phyloP scores from a whole-genome alignment of 2,113 vertebrate genomes.

The Embiotoca jacksoni region DNA sequence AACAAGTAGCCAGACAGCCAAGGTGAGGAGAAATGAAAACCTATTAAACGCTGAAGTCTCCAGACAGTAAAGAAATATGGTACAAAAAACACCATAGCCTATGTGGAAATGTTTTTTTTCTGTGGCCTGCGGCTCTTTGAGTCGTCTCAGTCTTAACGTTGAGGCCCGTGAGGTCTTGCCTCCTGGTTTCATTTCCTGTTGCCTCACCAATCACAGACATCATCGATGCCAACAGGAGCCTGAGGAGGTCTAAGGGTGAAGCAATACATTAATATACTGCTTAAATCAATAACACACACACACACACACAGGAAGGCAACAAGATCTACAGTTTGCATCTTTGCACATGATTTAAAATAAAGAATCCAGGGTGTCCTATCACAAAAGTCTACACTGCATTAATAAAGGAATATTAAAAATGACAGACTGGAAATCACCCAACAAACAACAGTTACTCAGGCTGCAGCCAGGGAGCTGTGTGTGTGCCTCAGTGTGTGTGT shows the following conservation, averaged over 20 bases:
- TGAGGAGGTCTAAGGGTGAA: constrained; percentile 3
- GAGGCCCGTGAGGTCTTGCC: constrained; percentile 21
- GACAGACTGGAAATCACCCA: constrained; percentile 9
- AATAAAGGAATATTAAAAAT: constrained; percentile 25
- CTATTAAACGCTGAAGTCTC: constrained; percentile 45
- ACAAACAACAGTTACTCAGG: constrained; percentile 16
- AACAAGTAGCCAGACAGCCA: constrained; percentile 43
- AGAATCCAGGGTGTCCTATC: neutral
- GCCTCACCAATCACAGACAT: constrained; percentile 53
- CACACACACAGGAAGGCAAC: neutral
- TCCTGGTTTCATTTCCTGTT: constrained; percentile 69
- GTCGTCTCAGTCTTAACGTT: constrained; percentile 23
- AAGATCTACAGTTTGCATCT: neutral
- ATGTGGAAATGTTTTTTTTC: constrained; percentile 44
- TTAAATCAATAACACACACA: constrained; percentile 20
- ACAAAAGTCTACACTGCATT: neutral
- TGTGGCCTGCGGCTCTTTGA: constrained; percentile 10
- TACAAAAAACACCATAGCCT: neutral
- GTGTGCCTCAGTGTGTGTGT: neutral
- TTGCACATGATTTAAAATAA: neutral
- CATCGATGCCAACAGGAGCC: constrained; percentile 45
- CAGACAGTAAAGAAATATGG: constrained; percentile 48
- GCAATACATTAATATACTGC: constrained; percentile 52
- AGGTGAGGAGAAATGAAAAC: constrained; percentile 62
- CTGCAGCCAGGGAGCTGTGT: constrained; percentile 3